Percentiles rank a stretch among this genome's conserved stretches.
Evolutionary conservation across 2,113 vertebrate species (phyloP).

Genomic region (Strix uralensis): DNA sequence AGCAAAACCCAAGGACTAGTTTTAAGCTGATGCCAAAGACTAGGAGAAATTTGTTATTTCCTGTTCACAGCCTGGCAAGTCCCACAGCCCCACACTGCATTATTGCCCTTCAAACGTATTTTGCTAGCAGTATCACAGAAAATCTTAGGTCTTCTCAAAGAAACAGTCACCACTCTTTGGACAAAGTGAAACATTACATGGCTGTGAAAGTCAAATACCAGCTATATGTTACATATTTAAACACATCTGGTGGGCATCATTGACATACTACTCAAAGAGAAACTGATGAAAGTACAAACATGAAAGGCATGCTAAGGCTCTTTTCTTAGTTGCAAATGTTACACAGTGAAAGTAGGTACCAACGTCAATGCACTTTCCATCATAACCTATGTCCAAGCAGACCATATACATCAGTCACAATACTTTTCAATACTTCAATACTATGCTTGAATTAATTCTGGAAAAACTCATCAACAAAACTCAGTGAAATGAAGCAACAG

Average conservation of each 20-base stretch:
- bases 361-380: neutral
- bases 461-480: neutral
- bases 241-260: neutral
- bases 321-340: neutral
- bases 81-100: neutral
- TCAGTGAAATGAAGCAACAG: neutral
- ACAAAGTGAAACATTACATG: neutral
- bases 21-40: neutral
- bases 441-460: neutral
- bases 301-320: neutral
- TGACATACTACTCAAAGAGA: neutral
- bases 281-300: neutral
- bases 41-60: neutral
- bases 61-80: neutral
- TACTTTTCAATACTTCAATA: neutral
- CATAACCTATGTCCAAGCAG: accelerated
- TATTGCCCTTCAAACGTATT: neutral
- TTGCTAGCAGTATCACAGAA: neutral
- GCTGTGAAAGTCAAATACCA: neutral
- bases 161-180: neutral
- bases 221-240: neutral
- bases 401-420: neutral
- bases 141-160: neutral
- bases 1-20: neutral
- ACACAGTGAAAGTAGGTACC: neutral